phyloP scores from a whole-genome alignment of 1,140 invertebrate species.

The Archivesica marissinica region DNA sequence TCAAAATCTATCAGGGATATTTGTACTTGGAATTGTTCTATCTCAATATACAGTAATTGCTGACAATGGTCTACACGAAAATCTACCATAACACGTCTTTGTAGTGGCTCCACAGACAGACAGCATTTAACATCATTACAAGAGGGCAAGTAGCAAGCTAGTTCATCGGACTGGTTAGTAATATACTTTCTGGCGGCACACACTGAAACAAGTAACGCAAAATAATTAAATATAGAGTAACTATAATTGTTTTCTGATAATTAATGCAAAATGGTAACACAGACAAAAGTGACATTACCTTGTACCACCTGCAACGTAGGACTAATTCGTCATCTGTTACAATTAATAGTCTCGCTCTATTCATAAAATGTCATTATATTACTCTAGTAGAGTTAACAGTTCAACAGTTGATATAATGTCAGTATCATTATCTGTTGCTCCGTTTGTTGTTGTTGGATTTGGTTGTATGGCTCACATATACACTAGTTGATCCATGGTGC shows the following conservation, averaged over 20 bases:
- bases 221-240: no score
- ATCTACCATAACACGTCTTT: conserved; percentile 16
- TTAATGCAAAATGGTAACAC: neutral
- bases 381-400: neutral
- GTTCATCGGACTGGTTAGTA: neutral
- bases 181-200: neutral
- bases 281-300: neutral
- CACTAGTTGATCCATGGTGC: neutral
- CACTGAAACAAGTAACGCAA: conserved; percentile 4
- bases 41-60: conserved; percentile 11
- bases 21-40: conserved; percentile 39
- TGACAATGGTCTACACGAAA: conserved; percentile 50
- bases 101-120: neutral
- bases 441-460: no score
- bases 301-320: neutral
- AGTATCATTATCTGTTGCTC: neutral
- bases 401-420: neutral
- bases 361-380: no score
- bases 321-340: neutral
- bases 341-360: no score
- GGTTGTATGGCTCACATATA: no score
- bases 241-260: neutral
- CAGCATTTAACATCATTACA: conserved; percentile 60
- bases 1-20: conserved; percentile 39
- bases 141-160: conserved; percentile 22